Evolutionary conservation across 2,113 vertebrate species (phyloP).

Genomic region (Tachuris rubrigastra): DNA sequence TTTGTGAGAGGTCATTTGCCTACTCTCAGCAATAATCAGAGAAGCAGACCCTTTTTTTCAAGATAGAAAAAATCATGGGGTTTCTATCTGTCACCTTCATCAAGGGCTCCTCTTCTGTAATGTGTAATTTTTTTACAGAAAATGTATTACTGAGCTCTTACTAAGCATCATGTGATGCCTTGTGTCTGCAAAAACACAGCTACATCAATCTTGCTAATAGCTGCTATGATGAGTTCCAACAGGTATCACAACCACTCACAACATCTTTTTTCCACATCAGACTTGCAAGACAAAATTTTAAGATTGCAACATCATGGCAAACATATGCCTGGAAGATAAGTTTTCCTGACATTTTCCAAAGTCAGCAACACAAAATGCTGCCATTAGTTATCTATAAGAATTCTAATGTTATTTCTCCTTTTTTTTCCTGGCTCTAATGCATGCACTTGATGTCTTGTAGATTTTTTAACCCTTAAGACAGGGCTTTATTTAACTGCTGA

Average conservation of each 20-base stretch:
- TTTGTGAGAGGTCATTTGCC: background rate
- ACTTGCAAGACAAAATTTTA: background rate
- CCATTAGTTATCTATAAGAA: background rate
- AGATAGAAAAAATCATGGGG: background rate
- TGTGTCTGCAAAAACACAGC: background rate
- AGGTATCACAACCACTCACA: background rate
- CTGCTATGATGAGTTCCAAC: background rate
- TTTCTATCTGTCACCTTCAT: background rate
- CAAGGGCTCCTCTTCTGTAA: background rate
- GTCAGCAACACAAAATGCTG: background rate
- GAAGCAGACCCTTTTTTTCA: background rate
- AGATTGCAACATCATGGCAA: background rate
- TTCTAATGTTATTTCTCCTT: slow-evolving; percentile 74
- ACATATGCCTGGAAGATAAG: background rate
- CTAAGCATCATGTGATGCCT: background rate
- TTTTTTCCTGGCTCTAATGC: slow-evolving; percentile 62
- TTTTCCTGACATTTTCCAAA: background rate
- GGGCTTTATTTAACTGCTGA: background rate
- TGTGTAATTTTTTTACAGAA: background rate
- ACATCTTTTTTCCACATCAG: slow-evolving; percentile 23
- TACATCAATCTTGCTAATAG: background rate
- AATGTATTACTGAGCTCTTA: background rate
- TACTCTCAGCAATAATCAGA: background rate
- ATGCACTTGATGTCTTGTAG: slow-evolving; percentile 54
- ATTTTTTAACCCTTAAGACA: background rate